Conservation (phyloP, 2,797 vertebrate species). For the Sebastes iracundus region DNA sequence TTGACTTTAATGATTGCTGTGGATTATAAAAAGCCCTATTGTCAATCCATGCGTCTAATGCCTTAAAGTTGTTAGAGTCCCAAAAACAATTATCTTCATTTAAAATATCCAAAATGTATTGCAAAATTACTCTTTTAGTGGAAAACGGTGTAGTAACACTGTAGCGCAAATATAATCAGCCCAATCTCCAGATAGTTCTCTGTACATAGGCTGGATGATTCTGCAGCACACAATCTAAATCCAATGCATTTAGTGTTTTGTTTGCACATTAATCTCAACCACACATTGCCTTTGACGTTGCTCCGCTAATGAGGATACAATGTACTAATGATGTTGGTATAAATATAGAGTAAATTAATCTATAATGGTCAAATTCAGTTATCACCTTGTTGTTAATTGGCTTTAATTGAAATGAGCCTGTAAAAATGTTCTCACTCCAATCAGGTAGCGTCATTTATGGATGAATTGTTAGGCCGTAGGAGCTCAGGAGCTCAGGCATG, state of each 20-base stretch:
- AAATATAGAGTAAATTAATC: not conserved
- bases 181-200: not conserved
- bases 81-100: not conserved
- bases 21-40: not conserved
- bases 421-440: not conserved
- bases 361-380: not conserved
- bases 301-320: not conserved
- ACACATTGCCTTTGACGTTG: not conserved
- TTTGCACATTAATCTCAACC: not conserved
- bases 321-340: not conserved
- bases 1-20: not conserved
- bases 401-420: slow-evolving; percentile 6
- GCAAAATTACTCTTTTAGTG: not conserved
- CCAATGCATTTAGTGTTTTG: not conserved
- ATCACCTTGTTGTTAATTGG: not conserved
- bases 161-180: not conserved
- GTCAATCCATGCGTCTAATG: not conserved
- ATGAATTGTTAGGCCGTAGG: slow-evolving; percentile 2
- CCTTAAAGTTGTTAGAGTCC: not conserved
- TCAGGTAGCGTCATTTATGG: slow-evolving; percentile 5
- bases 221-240: not conserved
- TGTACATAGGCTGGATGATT: not conserved
- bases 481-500: slow-evolving; percentile 8
- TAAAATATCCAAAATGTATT: not conserved
- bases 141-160: not conserved